phyloP scores from a whole-genome alignment of 2,888 invertebrate genomes.

The Scrobipalpa costella region DNA sequence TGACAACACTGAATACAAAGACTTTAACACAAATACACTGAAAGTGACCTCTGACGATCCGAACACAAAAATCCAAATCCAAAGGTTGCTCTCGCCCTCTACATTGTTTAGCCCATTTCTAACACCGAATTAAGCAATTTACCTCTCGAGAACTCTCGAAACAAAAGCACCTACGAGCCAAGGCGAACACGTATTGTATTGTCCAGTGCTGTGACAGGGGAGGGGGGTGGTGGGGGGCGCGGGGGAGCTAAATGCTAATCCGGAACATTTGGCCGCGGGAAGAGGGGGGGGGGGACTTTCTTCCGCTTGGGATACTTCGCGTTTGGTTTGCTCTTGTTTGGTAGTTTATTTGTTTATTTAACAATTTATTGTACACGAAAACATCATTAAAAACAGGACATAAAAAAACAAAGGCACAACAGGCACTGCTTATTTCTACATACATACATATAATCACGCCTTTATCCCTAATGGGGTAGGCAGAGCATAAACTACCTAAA shows the following conservation, averaged over 20 bases:
- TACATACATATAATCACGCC: no score
- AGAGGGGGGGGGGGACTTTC: constrained; percentile 34
- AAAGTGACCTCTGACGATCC: not conserved
- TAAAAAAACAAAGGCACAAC: no score
- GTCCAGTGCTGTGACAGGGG: constrained; percentile 12
- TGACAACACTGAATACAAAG: not conserved
- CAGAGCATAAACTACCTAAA: no score
- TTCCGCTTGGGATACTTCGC: constrained; percentile 20
- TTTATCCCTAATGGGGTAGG: no score
- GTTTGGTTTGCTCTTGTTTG: not conserved
- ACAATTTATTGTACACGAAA: not conserved
- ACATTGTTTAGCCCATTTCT: constrained; percentile 15
- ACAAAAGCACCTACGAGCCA: constrained; percentile 23
- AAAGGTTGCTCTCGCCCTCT: constrained; percentile 6
- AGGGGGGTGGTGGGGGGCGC: not conserved
- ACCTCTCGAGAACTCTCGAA: constrained; percentile 17
- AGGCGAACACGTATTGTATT: constrained; percentile 24
- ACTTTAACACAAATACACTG: not conserved
- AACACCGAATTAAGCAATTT: constrained; percentile 23
- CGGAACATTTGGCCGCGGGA: constrained; percentile 33
- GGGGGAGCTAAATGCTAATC: constrained; percentile 32
- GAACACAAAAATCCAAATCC: not conserved
- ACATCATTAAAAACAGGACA: no score
- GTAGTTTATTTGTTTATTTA: not conserved
- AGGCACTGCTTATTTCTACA: no score